phyloP scores from a whole-genome alignment of 2,888 invertebrate species.

The Mechanitis mazaeus region DNA sequence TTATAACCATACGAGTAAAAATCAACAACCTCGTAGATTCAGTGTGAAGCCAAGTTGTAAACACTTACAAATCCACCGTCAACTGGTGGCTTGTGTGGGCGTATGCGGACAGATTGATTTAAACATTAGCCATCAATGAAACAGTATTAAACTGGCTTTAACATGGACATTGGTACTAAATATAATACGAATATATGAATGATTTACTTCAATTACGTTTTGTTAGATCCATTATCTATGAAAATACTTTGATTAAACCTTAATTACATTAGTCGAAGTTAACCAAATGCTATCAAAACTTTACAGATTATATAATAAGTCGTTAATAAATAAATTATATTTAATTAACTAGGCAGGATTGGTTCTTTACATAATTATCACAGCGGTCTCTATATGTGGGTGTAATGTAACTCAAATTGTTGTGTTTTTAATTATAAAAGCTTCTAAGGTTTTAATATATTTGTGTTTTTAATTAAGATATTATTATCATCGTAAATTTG shows the following conservation, averaged over 20 bases:
- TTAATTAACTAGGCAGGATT: conserved; percentile 18
- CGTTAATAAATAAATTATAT: conserved; percentile 18
- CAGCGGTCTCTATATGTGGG: conserved; percentile 16
- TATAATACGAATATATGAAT: conserved; percentile 4
- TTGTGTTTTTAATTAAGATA: too few species aligned
- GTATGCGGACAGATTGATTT: conserved; percentile 29
- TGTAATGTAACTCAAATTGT: conserved; percentile 18
- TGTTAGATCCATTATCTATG: too few species aligned
- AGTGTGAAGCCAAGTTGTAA: too few species aligned
- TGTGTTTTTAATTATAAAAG: too few species aligned
- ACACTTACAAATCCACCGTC: too few species aligned
- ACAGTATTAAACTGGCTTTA: conserved; percentile 15
- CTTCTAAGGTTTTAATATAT: too few species aligned
- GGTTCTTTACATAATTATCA: conserved; percentile 23
- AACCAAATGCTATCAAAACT: too few species aligned
- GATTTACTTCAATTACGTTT: not conserved
- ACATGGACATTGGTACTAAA: conserved; percentile 4
- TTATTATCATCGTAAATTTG: not conserved
- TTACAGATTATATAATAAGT: conserved; percentile 1
- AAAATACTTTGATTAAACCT: not conserved
- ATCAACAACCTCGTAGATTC: not conserved
- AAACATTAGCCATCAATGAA: conserved; percentile 25
- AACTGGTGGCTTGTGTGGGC: conserved; percentile 8
- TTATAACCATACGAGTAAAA: not conserved
- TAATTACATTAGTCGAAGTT: too few species aligned